phyloP scores from a whole-genome alignment of 2,888 invertebrate genomes.

The Drepana falcataria region DNA sequence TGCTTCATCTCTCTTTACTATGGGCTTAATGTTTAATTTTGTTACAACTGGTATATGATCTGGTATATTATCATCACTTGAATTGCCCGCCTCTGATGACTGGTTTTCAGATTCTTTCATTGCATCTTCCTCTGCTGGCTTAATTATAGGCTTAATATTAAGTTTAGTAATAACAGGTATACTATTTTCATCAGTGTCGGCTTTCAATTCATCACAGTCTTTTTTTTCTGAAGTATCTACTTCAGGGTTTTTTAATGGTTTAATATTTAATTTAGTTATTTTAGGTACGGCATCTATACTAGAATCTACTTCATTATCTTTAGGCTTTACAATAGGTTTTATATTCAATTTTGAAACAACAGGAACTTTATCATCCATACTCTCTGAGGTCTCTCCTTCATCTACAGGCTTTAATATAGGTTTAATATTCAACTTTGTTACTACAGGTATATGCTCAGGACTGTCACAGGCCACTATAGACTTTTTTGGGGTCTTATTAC shows the following conservation, averaged over 20 bases:
- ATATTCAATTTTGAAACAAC: conserved; percentile 77
- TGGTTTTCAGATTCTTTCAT: conserved; percentile 65
- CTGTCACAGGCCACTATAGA: conserved; percentile 37
- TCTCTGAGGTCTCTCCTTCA: conserved; percentile 44
- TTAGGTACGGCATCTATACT: conserved; percentile 71
- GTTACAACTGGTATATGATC: conserved; percentile 70
- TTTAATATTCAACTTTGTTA: conserved; percentile 69
- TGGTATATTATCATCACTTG: conserved; percentile 69
- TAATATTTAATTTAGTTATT: conserved; percentile 75
- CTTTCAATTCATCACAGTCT: conserved; percentile 66
- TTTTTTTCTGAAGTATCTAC: conserved; percentile 59
- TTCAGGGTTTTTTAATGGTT: conserved; percentile 72
- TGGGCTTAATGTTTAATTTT: conserved; percentile 79
- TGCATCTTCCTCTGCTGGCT: conserved; percentile 59
- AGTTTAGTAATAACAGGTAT: conserved; percentile 74
- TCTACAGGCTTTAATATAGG: conserved; percentile 68
- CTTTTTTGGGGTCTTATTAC: conserved; percentile 41
- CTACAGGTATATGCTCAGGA: conserved; percentile 56
- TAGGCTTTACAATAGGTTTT: conserved; percentile 72
- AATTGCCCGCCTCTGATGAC: conserved; percentile 68
- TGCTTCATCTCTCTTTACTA: conserved; percentile 56
- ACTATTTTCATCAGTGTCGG: conserved; percentile 56
- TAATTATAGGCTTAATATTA: conserved; percentile 78
- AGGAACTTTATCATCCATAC: conserved; percentile 63
- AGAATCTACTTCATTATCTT: conserved; percentile 66